Percentiles rank a stretch among this genome's conserved stretches.
Conservation (phyloP, 2,113 vertebrate genomes). For the Trematomus loennbergii region DNA sequence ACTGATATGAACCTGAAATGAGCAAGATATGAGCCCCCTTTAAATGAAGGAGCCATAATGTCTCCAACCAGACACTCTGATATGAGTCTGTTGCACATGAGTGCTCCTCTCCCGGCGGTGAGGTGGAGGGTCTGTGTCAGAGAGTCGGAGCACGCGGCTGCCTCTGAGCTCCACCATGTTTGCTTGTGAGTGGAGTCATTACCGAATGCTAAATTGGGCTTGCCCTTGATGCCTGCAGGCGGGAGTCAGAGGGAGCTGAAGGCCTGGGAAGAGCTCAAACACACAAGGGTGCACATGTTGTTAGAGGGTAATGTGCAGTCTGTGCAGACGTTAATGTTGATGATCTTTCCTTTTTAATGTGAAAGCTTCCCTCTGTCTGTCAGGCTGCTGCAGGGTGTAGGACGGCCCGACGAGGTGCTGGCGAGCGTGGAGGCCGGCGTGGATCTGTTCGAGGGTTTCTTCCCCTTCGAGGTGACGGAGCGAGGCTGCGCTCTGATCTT, state of each 20-base stretch:
- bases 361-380: constrained; percentile 11
- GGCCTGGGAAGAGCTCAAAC: constrained; percentile 5
- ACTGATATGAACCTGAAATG: too few species aligned
- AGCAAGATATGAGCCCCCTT: too few species aligned
- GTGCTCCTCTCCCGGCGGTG: not conserved
- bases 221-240: constrained; percentile 61
- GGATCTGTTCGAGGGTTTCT: constrained; percentile 96
- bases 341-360: not conserved
- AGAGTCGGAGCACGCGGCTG: not conserved
- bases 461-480: constrained; percentile 94
- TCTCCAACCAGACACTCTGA: not conserved
- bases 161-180: not conserved
- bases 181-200: constrained; percentile 47
- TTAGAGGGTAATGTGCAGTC: not conserved
- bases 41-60: not conserved
- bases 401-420: constrained; percentile 92
- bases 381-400: constrained; percentile 92
- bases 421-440: constrained; percentile 92
- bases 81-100: constrained; percentile 8
- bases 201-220: constrained; percentile 66
- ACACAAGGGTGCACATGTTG: constrained; percentile 11
- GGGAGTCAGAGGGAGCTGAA: constrained; percentile 39
- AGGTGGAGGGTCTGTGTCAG: constrained; percentile 13
- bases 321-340: not conserved
- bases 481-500: constrained; percentile 93